Base-by-base conservation (phyloP, 1,140 invertebrate species). In the Lamellibrachia luymesi region DNA sequence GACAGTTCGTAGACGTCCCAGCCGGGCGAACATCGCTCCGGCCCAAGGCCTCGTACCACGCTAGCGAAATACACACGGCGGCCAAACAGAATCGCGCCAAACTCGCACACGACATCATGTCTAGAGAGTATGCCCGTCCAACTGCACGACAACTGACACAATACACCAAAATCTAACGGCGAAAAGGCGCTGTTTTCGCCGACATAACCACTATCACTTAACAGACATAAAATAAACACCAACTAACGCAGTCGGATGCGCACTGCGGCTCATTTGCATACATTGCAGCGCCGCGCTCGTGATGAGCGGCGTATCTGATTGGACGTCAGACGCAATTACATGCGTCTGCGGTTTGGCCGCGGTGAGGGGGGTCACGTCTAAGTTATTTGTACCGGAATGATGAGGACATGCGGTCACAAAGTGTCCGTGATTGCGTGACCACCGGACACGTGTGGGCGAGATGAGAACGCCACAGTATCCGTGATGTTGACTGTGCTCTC, bases 341-440 rank as follows among this genome's bases (percentile, higher is more conserved):
- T 22, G 25, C 13, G 64, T 80, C 64, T 80, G 64, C 64, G 64
- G 64, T 80, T 80, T 80, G 5, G 64, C 64, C 2, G 64, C 64
- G 64, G 64, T 2, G 64, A 80, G 64, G 64, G 64, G 64, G 64
- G 64, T 80, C 64, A 80, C 64, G 13, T 80, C 64, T 80, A 80
- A 80, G 64, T 80, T 80, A 80, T 80, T 80, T 80, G 64, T 80
- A 80, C 64, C 64, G 64, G 64, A 80, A 80, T 80, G 64, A 80
- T 80, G 64, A 80, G 64, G 64, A 80, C 64, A 56, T 56, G 52
- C 52, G 52, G 52, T 56, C 52, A 13, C 13, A 56, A 56, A 80
- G 64, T 22, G 64, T 80, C 64, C 8, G 4, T 4, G 17, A 80
- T 80, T 80, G 64, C 64, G 13, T 80, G 64, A 80, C 64, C 64